Conservation (phyloP, 2,888 invertebrate genomes). For the Lithodes maja region DNA sequence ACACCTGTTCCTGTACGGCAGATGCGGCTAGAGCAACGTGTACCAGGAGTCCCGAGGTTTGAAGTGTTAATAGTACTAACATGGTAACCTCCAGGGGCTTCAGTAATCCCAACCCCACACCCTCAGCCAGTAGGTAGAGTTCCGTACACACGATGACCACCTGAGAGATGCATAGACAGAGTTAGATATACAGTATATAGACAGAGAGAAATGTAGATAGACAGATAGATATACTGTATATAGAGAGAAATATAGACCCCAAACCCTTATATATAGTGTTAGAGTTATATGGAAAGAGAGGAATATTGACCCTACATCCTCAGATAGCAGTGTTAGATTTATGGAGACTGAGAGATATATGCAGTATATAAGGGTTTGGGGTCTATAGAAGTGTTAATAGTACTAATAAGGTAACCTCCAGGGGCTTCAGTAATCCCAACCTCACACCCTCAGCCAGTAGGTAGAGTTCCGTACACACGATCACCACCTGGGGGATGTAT, state of each 20-base stretch:
- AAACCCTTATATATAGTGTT: too few relatives aligned
- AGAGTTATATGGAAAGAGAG: too few relatives aligned
- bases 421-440: constrained; percentile 5
- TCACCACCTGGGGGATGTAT: constrained; percentile 30
- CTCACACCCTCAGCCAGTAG: constrained; percentile 43
- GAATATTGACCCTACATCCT: too few relatives aligned
- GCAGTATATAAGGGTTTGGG: too few relatives aligned
- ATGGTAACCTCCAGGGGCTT: constrained; percentile 33
- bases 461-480: constrained; percentile 58
- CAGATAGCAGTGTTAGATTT: too few relatives aligned
- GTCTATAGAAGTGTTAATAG: constrained; percentile 22
- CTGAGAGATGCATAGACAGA: neutral
- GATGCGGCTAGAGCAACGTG: constrained; percentile 47
- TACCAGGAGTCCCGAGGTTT: constrained; percentile 40
- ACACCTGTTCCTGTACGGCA: constrained; percentile 44
- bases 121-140: constrained; percentile 50
- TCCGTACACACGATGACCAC: constrained; percentile 59
- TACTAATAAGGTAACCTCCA: constrained; percentile 38
- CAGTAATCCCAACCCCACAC: constrained; percentile 22
- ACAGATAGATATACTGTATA: too few relatives aligned
- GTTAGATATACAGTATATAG: too few relatives aligned
- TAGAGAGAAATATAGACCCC: too few relatives aligned
- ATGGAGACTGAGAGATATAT: too few relatives aligned
- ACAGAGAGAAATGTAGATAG: too few relatives aligned
- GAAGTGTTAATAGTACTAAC: constrained; percentile 36